Base-by-base conservation (phyloP, 2,797 vertebrate genomes). In the Pitangus sulphuratus region DNA sequence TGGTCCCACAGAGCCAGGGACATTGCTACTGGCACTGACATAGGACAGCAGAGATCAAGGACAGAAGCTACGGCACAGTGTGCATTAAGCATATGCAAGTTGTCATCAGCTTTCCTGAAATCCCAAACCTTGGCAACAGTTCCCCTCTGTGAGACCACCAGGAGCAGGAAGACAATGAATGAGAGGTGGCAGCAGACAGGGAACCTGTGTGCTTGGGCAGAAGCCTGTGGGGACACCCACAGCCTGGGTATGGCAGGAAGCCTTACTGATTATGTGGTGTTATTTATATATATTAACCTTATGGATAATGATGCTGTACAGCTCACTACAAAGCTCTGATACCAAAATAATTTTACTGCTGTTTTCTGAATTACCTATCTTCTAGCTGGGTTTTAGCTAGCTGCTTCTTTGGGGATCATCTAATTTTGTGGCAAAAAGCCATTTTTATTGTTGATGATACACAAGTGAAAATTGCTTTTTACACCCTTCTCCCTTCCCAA, bases 31-130 rank as follows among this genome's bases (percentile, higher is more conserved):
- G 0, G 24, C 14, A 24, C 4, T 6, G 11, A 7, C 33, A 24
- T 0, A 1, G 37, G 64, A 81, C 62, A 89, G n/a, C 48, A 84
- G 65, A 89, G 44, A 50, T 20, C 28, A 16, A 66, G 58, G 35
- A n/a, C 39, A 51, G 77, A 53, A 83, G 19, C n/a, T 57, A 39
- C 0, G 0, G 11, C 24, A 9, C 0, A 0, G 47, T 2, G 3
- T 6, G 8, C 9, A 3, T 3, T 58, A 44, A 58, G 25, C 13
- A 62, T 66, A 64, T 8, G 1, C 1, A 4, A 50, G 10, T 6
- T 51, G 37, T 53, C 66, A 15, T 2, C 44, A 35, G 18, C 21
- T 30, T 18, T 22, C 37, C 74, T 56, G 48, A 51, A 71, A 75
- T 31, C 22, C 8, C 25, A 48, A 40, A 60, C 31, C 8, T 20